Evolutionary conservation across 2,888 invertebrate genomes (phyloP).

Genomic region (Limulus polyphemus): DNA sequence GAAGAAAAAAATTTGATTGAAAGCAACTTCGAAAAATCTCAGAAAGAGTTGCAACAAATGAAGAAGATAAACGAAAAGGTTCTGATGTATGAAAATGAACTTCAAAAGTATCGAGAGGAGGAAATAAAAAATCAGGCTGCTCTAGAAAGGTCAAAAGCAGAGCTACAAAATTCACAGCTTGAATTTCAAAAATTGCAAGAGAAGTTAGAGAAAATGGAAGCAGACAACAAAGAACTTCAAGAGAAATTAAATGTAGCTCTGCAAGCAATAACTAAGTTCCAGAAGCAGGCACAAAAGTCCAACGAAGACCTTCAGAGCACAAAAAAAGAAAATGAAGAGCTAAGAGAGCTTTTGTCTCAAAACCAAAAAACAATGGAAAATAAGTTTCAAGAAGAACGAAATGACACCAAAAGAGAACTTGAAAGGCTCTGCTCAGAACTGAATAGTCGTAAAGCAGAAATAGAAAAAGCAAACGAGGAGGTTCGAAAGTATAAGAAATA

Average conservation of each 20-base stretch:
- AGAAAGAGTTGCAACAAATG: conserved; percentile 75
- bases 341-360: not conserved
- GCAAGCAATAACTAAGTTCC: conserved; percentile 26
- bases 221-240: conserved; percentile 26
- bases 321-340: not conserved
- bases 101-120: conserved; percentile 40
- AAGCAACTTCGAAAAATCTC: conserved; percentile 70
- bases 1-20: conserved; percentile 51
- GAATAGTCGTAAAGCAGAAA: conserved; percentile 5
- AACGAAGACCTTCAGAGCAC: conserved; percentile 15
- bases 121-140: conserved; percentile 58
- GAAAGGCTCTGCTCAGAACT: conserved; percentile 20
- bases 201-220: not conserved
- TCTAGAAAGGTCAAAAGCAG: conserved; percentile 34
- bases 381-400: conserved; percentile 22
- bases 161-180: conserved; percentile 20
- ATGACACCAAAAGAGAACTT: conserved; percentile 23
- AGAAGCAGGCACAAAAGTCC: conserved; percentile 19
- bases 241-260: conserved; percentile 25
- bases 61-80: conserved; percentile 79
- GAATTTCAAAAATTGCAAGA: no score
- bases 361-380: conserved; percentile 7
- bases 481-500: no score
- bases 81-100: conserved; percentile 79
- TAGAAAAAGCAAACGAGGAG: no score